Percentiles rank a stretch among this genome's conserved stretches.
phyloP scores from a whole-genome alignment of 2,113 vertebrate genomes.

The Triplophysa rosa region DNA sequence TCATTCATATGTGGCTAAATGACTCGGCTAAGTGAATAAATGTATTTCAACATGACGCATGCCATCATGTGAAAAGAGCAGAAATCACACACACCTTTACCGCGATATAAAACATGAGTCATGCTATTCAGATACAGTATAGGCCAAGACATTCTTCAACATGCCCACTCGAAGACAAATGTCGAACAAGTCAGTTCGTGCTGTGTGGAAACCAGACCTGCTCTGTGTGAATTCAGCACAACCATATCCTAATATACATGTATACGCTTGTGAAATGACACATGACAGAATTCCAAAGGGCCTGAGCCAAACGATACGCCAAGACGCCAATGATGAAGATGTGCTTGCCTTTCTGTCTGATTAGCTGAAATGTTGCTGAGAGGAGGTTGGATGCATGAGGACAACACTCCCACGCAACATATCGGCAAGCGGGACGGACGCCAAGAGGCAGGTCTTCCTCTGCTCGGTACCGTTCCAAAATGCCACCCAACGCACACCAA shows the following conservation, averaged over 20 bases:
- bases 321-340: background rate
- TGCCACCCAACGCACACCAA: background rate
- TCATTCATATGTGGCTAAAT: too few species aligned
- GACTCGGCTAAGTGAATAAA: background rate
- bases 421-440: constrained; percentile 11
- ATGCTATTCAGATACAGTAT: background rate
- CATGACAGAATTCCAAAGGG: background rate
- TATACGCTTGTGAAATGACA: too few species aligned
- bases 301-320: too few species aligned
- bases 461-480: constrained; percentile 1
- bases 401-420: constrained; percentile 40
- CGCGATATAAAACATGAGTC: constrained; percentile 4
- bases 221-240: background rate
- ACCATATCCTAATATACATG: background rate
- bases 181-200: background rate
- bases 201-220: background rate
- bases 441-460: constrained; percentile 19
- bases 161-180: background rate
- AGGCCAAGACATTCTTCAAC: constrained; percentile 1
- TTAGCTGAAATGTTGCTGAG: background rate
- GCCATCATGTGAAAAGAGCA: background rate
- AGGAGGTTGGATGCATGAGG: constrained; percentile 6
- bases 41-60: too few species aligned
- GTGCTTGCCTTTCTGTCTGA: background rate
- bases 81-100: background rate